Evolutionary conservation across 2,888 invertebrate genomes (phyloP), one percentile per base, ranked within the genome.

Genomic region (Tricholauxania praeusta): DNA sequence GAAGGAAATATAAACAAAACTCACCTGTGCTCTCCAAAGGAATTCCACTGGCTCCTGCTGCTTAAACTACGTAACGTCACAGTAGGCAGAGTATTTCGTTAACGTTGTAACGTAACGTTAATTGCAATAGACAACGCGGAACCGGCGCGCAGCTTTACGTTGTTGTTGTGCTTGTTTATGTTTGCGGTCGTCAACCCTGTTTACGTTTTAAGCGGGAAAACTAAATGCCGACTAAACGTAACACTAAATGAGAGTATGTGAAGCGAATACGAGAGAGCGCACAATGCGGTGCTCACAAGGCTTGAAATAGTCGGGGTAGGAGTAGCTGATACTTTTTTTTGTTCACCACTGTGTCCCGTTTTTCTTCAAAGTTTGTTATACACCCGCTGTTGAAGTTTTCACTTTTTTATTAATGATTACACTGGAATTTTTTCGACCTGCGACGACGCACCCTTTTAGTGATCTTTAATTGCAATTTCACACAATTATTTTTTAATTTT

Each of bases 171-270:
- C 76, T 76, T 76, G 75, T 78, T 75, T 77, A 77, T 78, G 68
- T 76, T 73, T 75, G 64, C 77, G 82, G 83, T 82, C 82, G 82
- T 80, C 82, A 82, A 82, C 82, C 82, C 76, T 53, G 75, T 76
- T 64, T 55, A 52, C 32, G 49, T 53, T 76, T 76, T 74, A 76
- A 82, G 83, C 83, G 82, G 83, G 83, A 82, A 81, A 81, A 75
- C 72, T 72, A 76, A 82, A 81, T 53, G 67, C 67, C 62, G 60
- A 60, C 53, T 57, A 48, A 39, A 39, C 71, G 62, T 62, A 17
- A 28, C 48, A 14, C 47, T 22, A 17, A 28, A 66, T 52, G 48
- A 53, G 71, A 19, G 49, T 32, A 39, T 12, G 63, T 49, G 6
- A 64, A 55, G 69, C 57, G 48, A 55, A 49, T 55, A 53, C 48